Percentiles rank a stretch among this genome's conserved stretches.
These are phyloP conservation scores for Hanleya hanleyi DNA, from an alignment of 2,888 invertebrate species.

Conservation along the genomic window DNA sequence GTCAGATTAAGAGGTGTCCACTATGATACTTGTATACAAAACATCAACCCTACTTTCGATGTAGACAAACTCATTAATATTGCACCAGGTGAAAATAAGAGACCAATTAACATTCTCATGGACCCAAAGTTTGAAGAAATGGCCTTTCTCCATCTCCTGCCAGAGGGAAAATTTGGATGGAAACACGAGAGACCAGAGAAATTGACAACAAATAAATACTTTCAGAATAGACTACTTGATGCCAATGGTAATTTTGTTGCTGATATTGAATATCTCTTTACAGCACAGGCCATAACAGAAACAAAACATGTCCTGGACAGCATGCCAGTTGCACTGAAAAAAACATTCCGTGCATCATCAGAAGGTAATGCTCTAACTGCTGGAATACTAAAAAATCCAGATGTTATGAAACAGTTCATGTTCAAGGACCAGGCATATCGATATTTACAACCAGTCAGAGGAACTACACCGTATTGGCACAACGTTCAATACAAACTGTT, in stretches of 20 bases:
- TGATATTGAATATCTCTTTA: constrained; percentile 26
- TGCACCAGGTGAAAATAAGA: constrained; percentile 14
- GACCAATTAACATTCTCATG: constrained; percentile 16
- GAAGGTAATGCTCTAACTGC: constrained; percentile 2
- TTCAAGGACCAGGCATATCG: constrained; percentile 13
- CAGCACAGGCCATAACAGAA: constrained; percentile 17
- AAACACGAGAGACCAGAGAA: constrained; percentile 7
- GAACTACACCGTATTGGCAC: constrained; percentile 16
- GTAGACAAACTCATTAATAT: constrained; percentile 12
- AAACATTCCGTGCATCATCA: not conserved
- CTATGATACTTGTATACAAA: constrained; percentile 11
- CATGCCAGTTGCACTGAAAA: constrained; percentile 18
- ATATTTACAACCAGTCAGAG: constrained; percentile 6
- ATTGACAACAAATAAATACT: constrained; percentile 23
- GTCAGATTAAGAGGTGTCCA: constrained; percentile 18
- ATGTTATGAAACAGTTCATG: not conserved
- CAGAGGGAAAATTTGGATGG: constrained; percentile 25
- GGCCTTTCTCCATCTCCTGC: constrained; percentile 19
- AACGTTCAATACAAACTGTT: not conserved
- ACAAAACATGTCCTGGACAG: constrained; percentile 15
- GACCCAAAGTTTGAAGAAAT: constrained; percentile 21
- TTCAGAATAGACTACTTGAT: constrained; percentile 17
- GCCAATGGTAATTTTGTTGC: constrained; percentile 13
- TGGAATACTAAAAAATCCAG: constrained; percentile 2
- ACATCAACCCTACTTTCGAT: constrained; percentile 1